Evolutionary conservation across 2,797 vertebrate species (phyloP).

Genomic region (Tokudaia tokunoshimensis): DNA sequence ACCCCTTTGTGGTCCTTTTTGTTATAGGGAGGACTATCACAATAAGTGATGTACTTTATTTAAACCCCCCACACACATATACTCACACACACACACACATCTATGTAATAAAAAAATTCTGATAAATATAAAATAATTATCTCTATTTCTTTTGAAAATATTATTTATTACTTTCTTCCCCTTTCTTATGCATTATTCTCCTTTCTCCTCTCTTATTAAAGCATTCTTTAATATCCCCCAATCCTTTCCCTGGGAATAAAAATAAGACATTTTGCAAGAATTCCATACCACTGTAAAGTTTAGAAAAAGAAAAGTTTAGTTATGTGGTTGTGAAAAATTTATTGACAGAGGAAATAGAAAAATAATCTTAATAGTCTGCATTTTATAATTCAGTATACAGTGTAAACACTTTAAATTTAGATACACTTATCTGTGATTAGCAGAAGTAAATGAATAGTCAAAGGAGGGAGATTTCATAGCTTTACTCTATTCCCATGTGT

Average conservation of each 20-base stretch:
- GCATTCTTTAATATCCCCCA: not conserved
- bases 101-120: not conserved
- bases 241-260: not conserved
- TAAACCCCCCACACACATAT: not conserved
- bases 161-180: not conserved
- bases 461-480: constrained; percentile 44
- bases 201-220: not conserved
- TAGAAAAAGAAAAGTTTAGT: not conserved
- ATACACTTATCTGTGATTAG: constrained; percentile 27
- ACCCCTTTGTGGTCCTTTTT: not conserved
- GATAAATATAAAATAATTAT: not conserved
- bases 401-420: not conserved
- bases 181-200: not conserved
- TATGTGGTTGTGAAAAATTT: not conserved
- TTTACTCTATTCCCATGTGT: constrained; percentile 59
- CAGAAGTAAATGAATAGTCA: constrained; percentile 49
- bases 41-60: not conserved
- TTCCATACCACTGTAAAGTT: not conserved
- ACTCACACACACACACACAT: not conserved
- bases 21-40: not conserved
- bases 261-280: constrained; percentile 17
- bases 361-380: not conserved
- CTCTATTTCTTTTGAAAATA: not conserved
- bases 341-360: not conserved
- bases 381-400: not conserved